Base-by-base conservation (phyloP, 2,888 invertebrate genomes). In the Mythimna loreyi region DNA sequence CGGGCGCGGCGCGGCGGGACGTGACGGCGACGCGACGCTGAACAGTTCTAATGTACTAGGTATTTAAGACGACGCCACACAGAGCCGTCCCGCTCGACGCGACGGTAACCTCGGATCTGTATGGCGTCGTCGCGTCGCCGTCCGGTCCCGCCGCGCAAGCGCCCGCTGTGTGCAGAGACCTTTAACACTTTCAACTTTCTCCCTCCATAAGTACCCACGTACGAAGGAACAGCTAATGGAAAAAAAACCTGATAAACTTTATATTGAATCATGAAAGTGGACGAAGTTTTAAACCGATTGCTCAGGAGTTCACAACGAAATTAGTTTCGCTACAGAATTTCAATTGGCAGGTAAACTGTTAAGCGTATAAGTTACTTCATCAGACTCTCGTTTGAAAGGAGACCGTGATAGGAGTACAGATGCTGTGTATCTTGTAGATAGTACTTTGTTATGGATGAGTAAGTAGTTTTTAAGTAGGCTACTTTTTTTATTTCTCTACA, bases 261-360 rank as follows among this genome's bases (percentile, higher is more conserved):
- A 70, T 82, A 80, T 83, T 84, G 82, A 82, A 84, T 76, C 78
- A 78, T 78, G 80, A 58, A 70, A 70, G 65, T 57, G 69, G 71
- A 56, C 52, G 43, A 83, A 83, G 76, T 83, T 78, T 75, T 76
- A 76, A 82, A 79, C 68, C 73, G 76, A 76, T 81, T 73, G 68
- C 72, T 76, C 59, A 64, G 57, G 56, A 83, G 73, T 76, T 81
- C 50, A 21, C 53, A 78, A 71, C 68, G 61, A 72, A 79, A 81
- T 82, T 79, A 78, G 73, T 81, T 82, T 76, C 59, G 61, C 57
- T 74, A 65, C 66, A 78, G 75, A 84, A 83, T 84, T 84, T 84
- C 80, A 84, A 83, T 78, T 60, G 84, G 36, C 78, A 82, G 78
- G 84, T 83, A 78, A 78, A 80, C 69, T 70, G 75, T 73, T 70